Evolutionary conservation across 2,113 vertebrate species (phyloP), one percentile per base, ranked within the genome.

Genomic region (Dasypus novemcinctus): DNA sequence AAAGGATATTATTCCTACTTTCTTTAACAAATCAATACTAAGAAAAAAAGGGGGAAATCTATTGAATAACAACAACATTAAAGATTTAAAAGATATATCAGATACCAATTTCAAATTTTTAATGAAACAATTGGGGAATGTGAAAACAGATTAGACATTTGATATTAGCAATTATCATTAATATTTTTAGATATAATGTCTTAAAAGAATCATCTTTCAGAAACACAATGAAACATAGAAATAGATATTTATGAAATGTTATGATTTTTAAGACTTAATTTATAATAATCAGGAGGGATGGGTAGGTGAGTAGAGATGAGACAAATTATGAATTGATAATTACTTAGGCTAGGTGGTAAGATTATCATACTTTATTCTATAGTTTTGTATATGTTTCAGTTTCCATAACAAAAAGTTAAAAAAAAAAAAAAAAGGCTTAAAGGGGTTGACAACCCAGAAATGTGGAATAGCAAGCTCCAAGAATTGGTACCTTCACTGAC

Each of bases 131-230:
- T 0, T 81, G 27, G 38, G 41, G 15, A 93, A 74, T 66, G 29
- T 83, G 54, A 87, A 92, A 95, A 54, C 29, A 76, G 29, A 43
- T 20, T 85, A 74, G 69, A 78, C 63, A 74, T 18, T 29, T 91
- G 49, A 80, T 76, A 93, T 94, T 54, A 76, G 14, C 10, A 90
- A 36, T 83, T 80, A 71, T 54, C 52, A 63, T 38, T 93, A 36
- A 41, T 83, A 63, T 83, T 96, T 78, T 57, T 54, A 74, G 38
- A 95, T 59, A 15, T 75, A 31, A 68, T 20, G 63, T 36, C 27
- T 54, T 66, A 52, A 92, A 79, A 90, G 11, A 94, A 90, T 46
- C 69, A 66, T 78, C 54, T 93, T 90, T 79, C 29, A 83, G n/a
- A 76, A 64, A 69, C 5, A 87, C 75, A 93, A 90, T 82, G 15